These are phyloP conservation scores for Amblyornis subalaris DNA, from an alignment of 2,113 vertebrate genomes.

Conservation along the genomic window DNA sequence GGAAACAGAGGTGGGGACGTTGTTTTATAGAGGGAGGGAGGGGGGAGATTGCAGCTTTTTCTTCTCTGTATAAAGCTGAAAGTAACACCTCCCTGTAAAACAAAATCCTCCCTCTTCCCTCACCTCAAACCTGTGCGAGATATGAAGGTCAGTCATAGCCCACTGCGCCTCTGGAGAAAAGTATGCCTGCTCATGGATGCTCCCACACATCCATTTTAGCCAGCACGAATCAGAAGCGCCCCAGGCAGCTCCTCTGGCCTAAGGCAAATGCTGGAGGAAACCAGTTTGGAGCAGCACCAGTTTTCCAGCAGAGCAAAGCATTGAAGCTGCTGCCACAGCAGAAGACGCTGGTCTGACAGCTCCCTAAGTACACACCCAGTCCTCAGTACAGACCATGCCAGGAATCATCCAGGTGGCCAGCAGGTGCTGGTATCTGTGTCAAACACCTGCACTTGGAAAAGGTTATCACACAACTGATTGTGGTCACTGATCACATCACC, in stretches of 20 bases:
- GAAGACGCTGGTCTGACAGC: rapidly evolving
- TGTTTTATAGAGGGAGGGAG: not conserved
- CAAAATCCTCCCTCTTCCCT: not conserved
- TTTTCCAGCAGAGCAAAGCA: not conserved
- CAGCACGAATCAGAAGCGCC: not conserved
- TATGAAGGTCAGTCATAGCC: not conserved
- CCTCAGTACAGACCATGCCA: not conserved
- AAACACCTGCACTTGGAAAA: not conserved
- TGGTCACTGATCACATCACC: not conserved
- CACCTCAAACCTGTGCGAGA: not conserved
- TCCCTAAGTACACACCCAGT: not conserved
- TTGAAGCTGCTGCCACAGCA: not conserved
- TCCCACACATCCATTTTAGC: rapidly evolving
- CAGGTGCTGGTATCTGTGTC: not conserved
- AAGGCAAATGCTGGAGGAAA: not conserved
- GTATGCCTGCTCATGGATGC: rapidly evolving
- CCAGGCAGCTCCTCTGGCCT: not conserved
- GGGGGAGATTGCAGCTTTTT: not conserved
- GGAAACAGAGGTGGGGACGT: not conserved
- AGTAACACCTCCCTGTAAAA: not conserved
- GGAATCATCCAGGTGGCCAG: not conserved
- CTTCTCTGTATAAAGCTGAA: not conserved
- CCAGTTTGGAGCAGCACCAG: not conserved
- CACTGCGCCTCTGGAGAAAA: rapidly evolving
- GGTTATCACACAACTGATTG: not conserved